Evolutionary conservation across 2,797 vertebrate species (phyloP).

Genomic region (Lophius americanus): DNA sequence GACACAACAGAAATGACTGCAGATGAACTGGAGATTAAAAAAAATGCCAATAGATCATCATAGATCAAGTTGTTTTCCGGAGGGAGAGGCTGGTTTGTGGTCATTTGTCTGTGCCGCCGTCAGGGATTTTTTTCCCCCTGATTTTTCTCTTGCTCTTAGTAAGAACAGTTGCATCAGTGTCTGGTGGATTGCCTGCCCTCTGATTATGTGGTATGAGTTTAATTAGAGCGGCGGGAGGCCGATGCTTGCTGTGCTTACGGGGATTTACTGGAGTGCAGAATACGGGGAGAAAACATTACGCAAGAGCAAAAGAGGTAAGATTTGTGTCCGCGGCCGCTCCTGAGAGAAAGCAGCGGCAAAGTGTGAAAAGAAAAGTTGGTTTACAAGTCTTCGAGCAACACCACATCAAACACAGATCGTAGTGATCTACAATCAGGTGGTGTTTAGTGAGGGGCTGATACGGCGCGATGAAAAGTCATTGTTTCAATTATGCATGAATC

Average conservation of each 20-base stretch:
- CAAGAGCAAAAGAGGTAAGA: background rate
- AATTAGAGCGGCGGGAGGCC: slow-evolving; percentile 39
- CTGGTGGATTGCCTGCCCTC: slow-evolving; percentile 36
- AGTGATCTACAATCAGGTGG: background rate
- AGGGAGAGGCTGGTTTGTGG: slow-evolving; percentile 4
- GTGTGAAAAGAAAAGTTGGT: background rate
- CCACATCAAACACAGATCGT: no score
- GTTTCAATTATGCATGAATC: background rate
- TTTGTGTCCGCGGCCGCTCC: background rate
- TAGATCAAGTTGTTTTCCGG: slow-evolving; percentile 18
- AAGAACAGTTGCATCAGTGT: slow-evolving; percentile 30
- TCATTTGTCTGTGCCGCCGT: slow-evolving; percentile 7
- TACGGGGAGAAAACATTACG: background rate
- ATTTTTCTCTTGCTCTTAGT: slow-evolving; percentile 38
- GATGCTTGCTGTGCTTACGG: slow-evolving; percentile 21
- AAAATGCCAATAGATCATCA: slow-evolving; percentile 48
- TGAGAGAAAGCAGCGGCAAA: background rate
- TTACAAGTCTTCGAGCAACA: background rate
- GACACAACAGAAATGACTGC: slow-evolving; percentile 24
- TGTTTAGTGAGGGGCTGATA: background rate
- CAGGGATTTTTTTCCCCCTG: background rate
- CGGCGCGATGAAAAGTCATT: background rate
- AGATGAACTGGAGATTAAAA: slow-evolving; percentile 30
- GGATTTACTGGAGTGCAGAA: slow-evolving; percentile 26
- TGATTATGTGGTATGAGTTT: slow-evolving; percentile 41